Conservation (phyloP, 2,797 vertebrate species). For the Danionella dracula region DNA sequence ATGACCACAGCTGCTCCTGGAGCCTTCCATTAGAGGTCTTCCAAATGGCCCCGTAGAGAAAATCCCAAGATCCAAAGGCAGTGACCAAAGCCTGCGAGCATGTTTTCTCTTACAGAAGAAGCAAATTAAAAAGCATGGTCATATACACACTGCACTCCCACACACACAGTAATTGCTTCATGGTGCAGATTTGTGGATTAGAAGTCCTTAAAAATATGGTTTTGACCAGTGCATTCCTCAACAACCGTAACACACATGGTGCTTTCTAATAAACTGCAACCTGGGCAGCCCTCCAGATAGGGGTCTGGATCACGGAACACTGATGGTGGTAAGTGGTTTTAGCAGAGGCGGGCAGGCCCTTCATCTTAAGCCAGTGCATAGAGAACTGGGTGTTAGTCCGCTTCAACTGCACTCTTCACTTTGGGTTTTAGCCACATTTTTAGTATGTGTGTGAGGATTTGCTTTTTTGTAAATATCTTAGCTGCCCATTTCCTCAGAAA, state of each 20-base stretch:
- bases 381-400: conserved; percentile 52
- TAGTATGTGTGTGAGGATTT: conserved; percentile 2
- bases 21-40: conserved; percentile 76
- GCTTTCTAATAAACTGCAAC: conserved; percentile 78
- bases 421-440: conserved; percentile 53
- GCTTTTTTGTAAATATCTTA: conserved; percentile 56
- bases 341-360: conserved; percentile 61
- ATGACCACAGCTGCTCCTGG: conserved; percentile 72
- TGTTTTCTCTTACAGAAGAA: background rate
- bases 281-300: conserved; percentile 66
- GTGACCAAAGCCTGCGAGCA: conserved; percentile 22
- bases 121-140: conserved; percentile 59
- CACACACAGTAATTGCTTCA: conserved; percentile 35
- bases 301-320: conserved; percentile 49
- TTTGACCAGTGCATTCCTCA: conserved; percentile 42
- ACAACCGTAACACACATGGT: conserved; percentile 35
- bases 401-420: conserved; percentile 50
- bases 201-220: conserved; percentile 40
- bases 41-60: conserved; percentile 48
- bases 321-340: conserved; percentile 71
- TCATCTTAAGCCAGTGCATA: conserved; percentile 56
- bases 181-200: conserved; percentile 28
- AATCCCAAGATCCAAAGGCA: conserved; percentile 39
- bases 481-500: conserved; percentile 74
- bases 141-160: conserved; percentile 23